Conservation (phyloP, 1,140 invertebrate genomes). For the Sycobia sp. region DNA sequence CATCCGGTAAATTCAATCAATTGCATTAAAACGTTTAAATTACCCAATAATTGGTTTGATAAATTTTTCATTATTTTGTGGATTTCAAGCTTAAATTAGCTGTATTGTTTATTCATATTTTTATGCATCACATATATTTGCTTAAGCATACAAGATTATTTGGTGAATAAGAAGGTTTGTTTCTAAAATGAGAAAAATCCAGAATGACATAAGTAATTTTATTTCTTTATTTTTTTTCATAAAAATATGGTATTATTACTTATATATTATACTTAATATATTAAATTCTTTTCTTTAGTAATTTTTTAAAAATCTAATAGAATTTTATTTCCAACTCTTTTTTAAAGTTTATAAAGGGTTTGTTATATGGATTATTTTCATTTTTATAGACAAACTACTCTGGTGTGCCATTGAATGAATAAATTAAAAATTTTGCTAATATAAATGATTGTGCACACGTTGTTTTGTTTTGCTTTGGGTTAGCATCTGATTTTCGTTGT, state of each 20-base stretch:
- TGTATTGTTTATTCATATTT: conserved; percentile 33
- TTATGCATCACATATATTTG: conserved; percentile 18
- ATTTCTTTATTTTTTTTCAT: too few relatives aligned
- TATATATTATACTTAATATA: too few relatives aligned
- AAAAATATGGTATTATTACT: too few relatives aligned
- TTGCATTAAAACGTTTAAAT: conserved; percentile 21
- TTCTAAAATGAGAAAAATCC: conserved; percentile 19
- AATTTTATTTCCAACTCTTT: neutral
- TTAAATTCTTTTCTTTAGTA: too few relatives aligned
- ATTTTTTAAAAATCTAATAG: too few relatives aligned
- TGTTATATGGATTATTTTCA: conserved; percentile 11
- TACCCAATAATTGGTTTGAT: conserved; percentile 14
- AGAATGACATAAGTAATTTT: neutral
- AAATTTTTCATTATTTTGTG: conserved; percentile 17
- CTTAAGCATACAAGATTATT: too few relatives aligned
- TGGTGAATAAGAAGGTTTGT: conserved; percentile 8
- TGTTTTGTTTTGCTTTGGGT: conserved; percentile 52
- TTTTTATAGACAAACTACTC: conserved; percentile 1
- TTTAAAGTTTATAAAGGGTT: neutral
- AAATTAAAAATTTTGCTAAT: conserved; percentile 8
- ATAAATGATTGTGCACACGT: conserved; percentile 32
- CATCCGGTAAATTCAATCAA: conserved; percentile 67
- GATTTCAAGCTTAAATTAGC: conserved; percentile 29
- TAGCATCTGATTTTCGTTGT: conserved; percentile 49
- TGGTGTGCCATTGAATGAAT: neutral